phyloP scores from a whole-genome alignment of 1,140 invertebrate genomes.

The Himalopsyche phryganea region DNA sequence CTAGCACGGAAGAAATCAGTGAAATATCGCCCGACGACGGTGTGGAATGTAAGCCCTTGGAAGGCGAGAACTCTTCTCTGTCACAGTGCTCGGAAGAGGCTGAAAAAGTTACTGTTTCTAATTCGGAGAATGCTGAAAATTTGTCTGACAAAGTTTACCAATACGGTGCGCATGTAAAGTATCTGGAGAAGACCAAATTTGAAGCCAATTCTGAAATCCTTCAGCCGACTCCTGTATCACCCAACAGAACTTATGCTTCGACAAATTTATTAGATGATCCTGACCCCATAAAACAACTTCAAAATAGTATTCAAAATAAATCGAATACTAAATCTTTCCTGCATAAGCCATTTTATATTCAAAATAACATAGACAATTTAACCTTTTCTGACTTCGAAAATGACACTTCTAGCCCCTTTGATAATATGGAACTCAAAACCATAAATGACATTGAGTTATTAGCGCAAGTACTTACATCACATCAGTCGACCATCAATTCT shows the following conservation, averaged over 20 bases:
- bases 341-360: conserved; percentile 10
- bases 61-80: conserved; percentile 37
- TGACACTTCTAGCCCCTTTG: conserved; percentile 85
- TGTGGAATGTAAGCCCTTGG: conserved; percentile 30
- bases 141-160: conserved; percentile 20
- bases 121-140: conserved; percentile 34
- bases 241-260: conserved; percentile 37
- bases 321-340: conserved; percentile 19
- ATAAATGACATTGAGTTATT: conserved; percentile 87
- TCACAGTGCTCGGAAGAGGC: conserved; percentile 37
- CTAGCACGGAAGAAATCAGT: conserved; percentile 50
- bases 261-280: conserved; percentile 47
- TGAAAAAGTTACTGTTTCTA: conserved; percentile 28
- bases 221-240: conserved; percentile 37
- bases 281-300: conserved; percentile 41
- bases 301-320: conserved; percentile 39
- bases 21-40: conserved; percentile 53
- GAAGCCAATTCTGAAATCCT: conserved; percentile 44
- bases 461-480: conserved; percentile 62
- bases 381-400: conserved; percentile 81
- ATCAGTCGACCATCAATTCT: background rate
- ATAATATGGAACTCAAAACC: conserved; percentile 85
- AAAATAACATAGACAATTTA: conserved; percentile 49
- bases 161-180: conserved; percentile 9
- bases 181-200: conserved; percentile 14